Evolutionary conservation across 1,140 invertebrate species (phyloP), one percentile per base, ranked within the genome.

Genomic region (Matsumurasca onukii): DNA sequence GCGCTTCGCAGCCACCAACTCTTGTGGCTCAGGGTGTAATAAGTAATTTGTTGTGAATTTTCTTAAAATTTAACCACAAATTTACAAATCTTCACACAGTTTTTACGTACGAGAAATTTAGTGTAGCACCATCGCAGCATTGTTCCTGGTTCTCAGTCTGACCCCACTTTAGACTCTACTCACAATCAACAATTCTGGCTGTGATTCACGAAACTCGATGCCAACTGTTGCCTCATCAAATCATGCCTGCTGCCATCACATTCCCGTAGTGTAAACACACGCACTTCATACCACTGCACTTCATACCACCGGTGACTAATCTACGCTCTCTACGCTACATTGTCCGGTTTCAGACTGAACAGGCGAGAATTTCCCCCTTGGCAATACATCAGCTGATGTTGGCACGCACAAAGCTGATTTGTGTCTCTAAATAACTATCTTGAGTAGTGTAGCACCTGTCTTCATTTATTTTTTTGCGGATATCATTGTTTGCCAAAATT

Each of bases 371-470:
- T 52, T 20, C 3, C 55, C 15, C 3, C 3, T 59, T 59, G 55
- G 55, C 55, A 59, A 27, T 5, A 5, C 15, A n/a, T 59, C 55
- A 27, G 25, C 22, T 27, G 55, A 59, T 59, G 15, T 59, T 59
- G 55, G 55, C 55, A 13, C 25, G 25, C 55, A 25, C 13, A 5
- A 22, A 27, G 55, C 55, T 59, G 55, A 29, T 59, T 22, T 59
- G 9, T n/a, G 49, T 52, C 49, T n/a, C 25, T 3, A 59, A 59
- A 59, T 59, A 59, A 5, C 15, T 59, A 17, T 59, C 63, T 45
- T n/a, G n/a, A n/a, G n/a, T n/a, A n/a, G n/a, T n/a, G n/a, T 64
- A 51, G 45, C 68, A 69, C 29, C 30, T 62, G 39, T 64, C 68
- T 29, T 45, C 39, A 29, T 39, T 45, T 69, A 39, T 20, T 39